These are phyloP conservation scores for Arrhamphus sclerolepis DNA, from an alignment of 2,797 vertebrate species.

Conservation along the genomic window DNA sequence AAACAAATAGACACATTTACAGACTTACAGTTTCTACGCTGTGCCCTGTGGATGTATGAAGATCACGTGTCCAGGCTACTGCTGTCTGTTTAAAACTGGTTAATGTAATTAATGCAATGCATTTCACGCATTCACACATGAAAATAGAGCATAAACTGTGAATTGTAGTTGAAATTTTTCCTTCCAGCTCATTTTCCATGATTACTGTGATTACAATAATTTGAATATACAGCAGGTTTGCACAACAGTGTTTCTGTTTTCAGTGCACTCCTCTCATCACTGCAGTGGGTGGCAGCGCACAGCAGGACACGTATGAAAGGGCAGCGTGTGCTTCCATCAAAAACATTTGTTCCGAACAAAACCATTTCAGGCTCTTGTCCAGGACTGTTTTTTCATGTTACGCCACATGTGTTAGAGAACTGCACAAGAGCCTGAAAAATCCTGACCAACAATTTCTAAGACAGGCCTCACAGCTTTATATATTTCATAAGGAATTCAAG, in stretches of 20 bases:
- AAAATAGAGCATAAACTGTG: conserved; percentile 4
- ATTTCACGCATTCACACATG: conserved; percentile 18
- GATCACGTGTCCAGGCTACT: neutral
- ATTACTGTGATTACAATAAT: conserved; percentile 10
- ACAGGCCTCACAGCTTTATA: too few relatives aligned
- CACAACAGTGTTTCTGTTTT: neutral
- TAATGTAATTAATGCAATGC: neutral
- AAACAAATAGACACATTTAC: too few relatives aligned
- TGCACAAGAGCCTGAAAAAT: neutral
- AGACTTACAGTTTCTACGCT: too few relatives aligned
- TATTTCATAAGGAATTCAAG: too few relatives aligned
- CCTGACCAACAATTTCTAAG: too few relatives aligned
- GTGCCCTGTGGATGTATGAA: neutral
- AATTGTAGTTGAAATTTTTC: neutral
- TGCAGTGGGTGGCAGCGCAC: neutral
- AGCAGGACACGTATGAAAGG: neutral
- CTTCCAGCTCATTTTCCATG: conserved; percentile 5
- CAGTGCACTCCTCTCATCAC: neutral
- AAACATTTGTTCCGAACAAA: conserved; percentile 6
- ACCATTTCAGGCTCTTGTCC: neutral
- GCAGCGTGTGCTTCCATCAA: neutral
- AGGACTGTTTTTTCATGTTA: neutral
- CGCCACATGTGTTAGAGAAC: neutral
- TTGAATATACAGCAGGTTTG: conserved; percentile 10
- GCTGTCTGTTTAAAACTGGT: conserved; percentile 15